Evolutionary conservation across 2,797 vertebrate species (phyloP).

Genomic region (Spondyliosoma cantharus): DNA sequence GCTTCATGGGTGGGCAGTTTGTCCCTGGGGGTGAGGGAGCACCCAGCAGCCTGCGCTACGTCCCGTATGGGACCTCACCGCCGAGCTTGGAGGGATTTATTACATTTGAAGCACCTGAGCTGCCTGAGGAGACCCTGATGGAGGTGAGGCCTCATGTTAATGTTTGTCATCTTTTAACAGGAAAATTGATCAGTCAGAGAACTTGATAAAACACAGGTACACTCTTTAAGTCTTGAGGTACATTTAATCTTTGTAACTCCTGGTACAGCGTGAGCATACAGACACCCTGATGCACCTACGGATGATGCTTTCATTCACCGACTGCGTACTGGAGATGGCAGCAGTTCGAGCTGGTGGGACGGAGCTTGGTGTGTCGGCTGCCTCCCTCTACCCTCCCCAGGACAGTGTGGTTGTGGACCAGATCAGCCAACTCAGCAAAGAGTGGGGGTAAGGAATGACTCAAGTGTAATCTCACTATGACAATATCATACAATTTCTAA

Average conservation of each 20-base stretch:
- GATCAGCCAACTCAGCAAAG: constrained; percentile 97
- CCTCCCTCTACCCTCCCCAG: constrained; percentile 93
- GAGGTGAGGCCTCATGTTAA: constrained; percentile 84
- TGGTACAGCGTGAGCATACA: constrained; percentile 92
- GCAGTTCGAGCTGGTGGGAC: constrained; percentile 86
- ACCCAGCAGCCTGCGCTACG: constrained; percentile 91
- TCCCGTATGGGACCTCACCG: constrained; percentile 95
- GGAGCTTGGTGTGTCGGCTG: constrained; percentile 88
- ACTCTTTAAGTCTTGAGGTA: not conserved
- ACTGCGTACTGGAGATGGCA: constrained; percentile 95
- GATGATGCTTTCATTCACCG: constrained; percentile 94
- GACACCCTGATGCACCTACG: constrained; percentile 94
- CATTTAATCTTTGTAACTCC: not conserved
- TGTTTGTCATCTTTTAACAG: not conserved
- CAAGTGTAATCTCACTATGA: not conserved
- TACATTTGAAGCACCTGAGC: constrained; percentile 96
- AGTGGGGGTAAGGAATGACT: constrained; percentile 90
- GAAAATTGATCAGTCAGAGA: not conserved
- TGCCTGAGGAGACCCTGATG: constrained; percentile 98
- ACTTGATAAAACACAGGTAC: not conserved
- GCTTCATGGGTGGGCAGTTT: constrained; percentile 51
- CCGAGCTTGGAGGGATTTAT: constrained; percentile 96
- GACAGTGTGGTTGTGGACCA: constrained; percentile 97
- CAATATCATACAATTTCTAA: not conserved
- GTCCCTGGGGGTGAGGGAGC: constrained; percentile 82